Percentiles rank a stretch among this genome's conserved stretches.
phyloP scores from a whole-genome alignment of 2,113 vertebrate species.

The Gallinago media region DNA sequence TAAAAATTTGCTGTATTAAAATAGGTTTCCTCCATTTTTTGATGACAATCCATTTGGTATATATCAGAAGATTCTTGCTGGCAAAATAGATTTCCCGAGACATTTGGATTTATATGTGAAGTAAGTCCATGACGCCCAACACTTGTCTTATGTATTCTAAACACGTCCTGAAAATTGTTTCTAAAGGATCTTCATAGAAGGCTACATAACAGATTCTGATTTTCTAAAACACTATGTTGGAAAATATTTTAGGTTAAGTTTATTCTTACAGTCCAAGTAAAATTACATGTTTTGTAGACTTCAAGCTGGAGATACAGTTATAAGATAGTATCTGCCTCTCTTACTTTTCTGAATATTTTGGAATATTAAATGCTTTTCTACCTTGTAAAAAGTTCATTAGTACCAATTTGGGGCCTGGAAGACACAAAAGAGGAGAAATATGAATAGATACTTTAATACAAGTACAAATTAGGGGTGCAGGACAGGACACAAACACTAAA shows the following conservation, averaged over 20 bases:
- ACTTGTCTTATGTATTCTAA: neutral
- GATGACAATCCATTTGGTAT: slow-evolving; percentile 98
- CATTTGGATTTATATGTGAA: slow-evolving; percentile 96
- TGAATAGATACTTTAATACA: neutral
- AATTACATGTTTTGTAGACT: neutral
- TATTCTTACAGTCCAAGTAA: neutral
- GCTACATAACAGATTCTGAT: neutral
- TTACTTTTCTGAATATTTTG: neutral
- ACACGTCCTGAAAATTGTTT: neutral
- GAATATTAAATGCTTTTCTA: neutral
- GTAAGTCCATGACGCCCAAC: slow-evolving; percentile 74
- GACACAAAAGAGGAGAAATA: neutral
- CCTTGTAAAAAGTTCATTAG: neutral
- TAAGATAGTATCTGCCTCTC: neutral
- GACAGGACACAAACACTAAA: neutral
- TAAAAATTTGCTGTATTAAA: neutral
- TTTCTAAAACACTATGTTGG: neutral
- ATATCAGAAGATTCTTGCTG: slow-evolving; percentile 97
- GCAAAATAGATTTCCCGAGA: slow-evolving; percentile 94
- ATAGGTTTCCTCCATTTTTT: slow-evolving; percentile 95
- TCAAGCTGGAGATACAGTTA: neutral
- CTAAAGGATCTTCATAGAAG: neutral
- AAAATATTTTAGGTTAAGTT: neutral
- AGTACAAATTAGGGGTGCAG: neutral
- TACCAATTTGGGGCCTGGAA: neutral